Conservation (phyloP, 2,113 vertebrate species). For the Candoia aspera region DNA sequence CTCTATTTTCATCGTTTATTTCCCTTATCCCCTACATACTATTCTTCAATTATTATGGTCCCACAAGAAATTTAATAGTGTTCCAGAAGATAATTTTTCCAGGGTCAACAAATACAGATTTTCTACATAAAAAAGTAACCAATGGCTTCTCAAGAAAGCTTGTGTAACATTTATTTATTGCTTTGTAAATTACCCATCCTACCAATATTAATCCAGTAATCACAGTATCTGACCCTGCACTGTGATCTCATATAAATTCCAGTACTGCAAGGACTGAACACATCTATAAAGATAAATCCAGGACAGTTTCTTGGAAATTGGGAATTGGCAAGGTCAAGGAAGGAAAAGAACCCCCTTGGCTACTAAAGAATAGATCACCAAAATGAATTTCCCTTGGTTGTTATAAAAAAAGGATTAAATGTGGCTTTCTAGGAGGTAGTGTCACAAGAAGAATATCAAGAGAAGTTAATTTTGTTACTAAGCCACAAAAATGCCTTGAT, state of each 20-base stretch:
- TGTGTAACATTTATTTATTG: slow-evolving; percentile 66
- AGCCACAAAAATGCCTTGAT: slow-evolving; percentile 21
- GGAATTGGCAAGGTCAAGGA: background rate
- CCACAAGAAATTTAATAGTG: too few species aligned
- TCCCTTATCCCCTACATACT: background rate
- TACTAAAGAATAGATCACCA: slow-evolving; percentile 16
- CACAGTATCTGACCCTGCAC: slow-evolving; percentile 7
- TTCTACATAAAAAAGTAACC: slow-evolving; percentile 40
- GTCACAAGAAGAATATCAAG: slow-evolving; percentile 9
- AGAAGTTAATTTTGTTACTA: slow-evolving; percentile 15
- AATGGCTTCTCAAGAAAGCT: slow-evolving; percentile 39
- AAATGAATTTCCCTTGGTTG: slow-evolving; percentile 8
- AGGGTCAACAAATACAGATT: slow-evolving; percentile 19
- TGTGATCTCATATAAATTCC: slow-evolving; percentile 34
- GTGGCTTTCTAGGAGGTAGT: background rate
- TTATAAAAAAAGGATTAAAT: background rate
- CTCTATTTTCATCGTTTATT: too few species aligned
- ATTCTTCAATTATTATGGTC: background rate
- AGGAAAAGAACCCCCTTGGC: background rate
- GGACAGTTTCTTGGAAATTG: slow-evolving; percentile 27
- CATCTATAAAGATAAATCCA: slow-evolving; percentile 40
- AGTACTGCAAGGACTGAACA: slow-evolving; percentile 12
- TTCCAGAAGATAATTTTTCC: background rate
- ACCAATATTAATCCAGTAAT: slow-evolving; percentile 39
- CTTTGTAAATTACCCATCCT: slow-evolving; percentile 58